phyloP scores from a whole-genome alignment of 2,888 invertebrate species.

The Ommatoiulus sabulosus region DNA sequence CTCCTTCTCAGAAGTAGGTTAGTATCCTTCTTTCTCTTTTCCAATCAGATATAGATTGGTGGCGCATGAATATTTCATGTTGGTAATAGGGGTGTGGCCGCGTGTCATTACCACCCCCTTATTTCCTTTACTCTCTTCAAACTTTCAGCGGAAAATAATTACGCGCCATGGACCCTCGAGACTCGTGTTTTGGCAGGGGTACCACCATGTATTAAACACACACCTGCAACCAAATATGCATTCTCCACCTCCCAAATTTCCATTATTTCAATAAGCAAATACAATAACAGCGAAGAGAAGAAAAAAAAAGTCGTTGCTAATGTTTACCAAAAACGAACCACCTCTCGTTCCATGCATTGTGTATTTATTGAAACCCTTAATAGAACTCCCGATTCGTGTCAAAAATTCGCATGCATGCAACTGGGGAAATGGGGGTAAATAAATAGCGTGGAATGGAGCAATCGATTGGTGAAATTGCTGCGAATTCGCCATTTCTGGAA shows the following conservation, averaged over 20 bases:
- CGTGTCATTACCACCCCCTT: constrained; percentile 5
- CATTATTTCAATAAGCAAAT: constrained; percentile 15
- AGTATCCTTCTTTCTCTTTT: background rate
- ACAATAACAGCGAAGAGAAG: background rate
- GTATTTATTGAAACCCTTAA: background rate
- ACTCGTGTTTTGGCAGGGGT: constrained; percentile 15
- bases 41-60: constrained; percentile 7
- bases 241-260: background rate
- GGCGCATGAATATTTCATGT: constrained; percentile 50
- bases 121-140: background rate
- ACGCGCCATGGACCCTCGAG: constrained; percentile 45
- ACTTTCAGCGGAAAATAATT: constrained; percentile 46
- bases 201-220: background rate
- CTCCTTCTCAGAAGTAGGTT: background rate
- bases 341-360: background rate
- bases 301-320: background rate
- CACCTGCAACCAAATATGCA: constrained; percentile 10
- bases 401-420: background rate
- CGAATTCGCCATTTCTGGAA: too few relatives aligned
- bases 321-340: background rate
- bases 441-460: background rate
- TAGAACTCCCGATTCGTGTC: background rate
- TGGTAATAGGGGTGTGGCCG: constrained; percentile 41
- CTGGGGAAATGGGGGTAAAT: background rate
- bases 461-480: background rate